Percentiles rank a stretch among this genome's conserved stretches.
These are phyloP conservation scores for Mastigias papua DNA, from an alignment of 30 jellyfish, hydroid and myxozoan species.

Conservation along the genomic window DNA sequence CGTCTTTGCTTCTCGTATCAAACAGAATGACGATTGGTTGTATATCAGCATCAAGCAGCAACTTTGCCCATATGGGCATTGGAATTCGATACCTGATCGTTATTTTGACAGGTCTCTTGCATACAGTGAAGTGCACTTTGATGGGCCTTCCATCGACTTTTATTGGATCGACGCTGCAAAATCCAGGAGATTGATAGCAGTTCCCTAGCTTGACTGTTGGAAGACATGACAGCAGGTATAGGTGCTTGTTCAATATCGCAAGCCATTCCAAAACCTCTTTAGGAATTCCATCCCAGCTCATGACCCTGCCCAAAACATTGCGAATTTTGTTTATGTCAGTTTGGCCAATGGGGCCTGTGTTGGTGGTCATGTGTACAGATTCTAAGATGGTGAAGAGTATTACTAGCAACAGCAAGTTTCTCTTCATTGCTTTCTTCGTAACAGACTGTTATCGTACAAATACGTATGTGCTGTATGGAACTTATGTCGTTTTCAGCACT, in stretches of 20 bases:
- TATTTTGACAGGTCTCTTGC: constrained; percentile 62
- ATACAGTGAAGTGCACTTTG: constrained; percentile 11
- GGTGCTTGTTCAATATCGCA: constrained; percentile 45
- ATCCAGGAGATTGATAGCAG: constrained; percentile 55
- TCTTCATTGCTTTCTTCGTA: background rate
- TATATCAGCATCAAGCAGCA: constrained; percentile 38
- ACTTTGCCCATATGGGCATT: constrained; percentile 62
- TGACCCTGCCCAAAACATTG: background rate
- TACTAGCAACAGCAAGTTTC: background rate
- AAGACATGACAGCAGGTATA: constrained; percentile 47
- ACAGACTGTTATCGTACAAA: too few relatives aligned
- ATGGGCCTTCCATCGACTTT: constrained; percentile 53
- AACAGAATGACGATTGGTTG: constrained; percentile 46
- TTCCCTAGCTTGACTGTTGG: constrained; percentile 51
- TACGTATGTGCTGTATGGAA: too few relatives aligned
- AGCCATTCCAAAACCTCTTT: constrained; percentile 45
- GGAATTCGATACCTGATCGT: constrained; percentile 30
- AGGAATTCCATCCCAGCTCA: constrained; percentile 60
- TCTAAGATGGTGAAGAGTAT: background rate
- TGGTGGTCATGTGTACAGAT: background rate
- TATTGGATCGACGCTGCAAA: constrained; percentile 27
- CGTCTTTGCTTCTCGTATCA: constrained; percentile 48
- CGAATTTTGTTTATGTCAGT: constrained; percentile 11
- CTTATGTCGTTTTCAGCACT: background rate
- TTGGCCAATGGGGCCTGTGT: constrained; percentile 5